A percentile compares a stretch with the other conserved stretches of the same genome.
Conservation (phyloP, 1,140 invertebrate genomes). For the Hyles vespertilio region DNA sequence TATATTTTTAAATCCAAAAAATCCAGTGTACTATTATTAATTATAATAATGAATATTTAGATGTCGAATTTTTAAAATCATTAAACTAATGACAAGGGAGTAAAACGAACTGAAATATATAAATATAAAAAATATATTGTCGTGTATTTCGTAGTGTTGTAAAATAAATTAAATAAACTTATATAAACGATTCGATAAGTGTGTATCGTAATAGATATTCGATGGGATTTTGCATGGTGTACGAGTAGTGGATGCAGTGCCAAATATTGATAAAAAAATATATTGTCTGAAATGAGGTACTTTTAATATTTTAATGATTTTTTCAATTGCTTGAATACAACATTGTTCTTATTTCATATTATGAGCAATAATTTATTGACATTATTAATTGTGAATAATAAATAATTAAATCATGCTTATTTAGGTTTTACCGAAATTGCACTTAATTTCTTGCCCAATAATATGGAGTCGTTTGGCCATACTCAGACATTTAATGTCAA, state of each 20-base stretch:
- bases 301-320: no score
- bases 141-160: slow-evolving; percentile 43
- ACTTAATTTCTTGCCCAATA: no score
- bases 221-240: slow-evolving; percentile 29
- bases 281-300: not conserved
- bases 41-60: slow-evolving; percentile 24
- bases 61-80: slow-evolving; percentile 34
- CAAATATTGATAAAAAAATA: slow-evolving; percentile 12
- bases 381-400: no score
- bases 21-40: slow-evolving; percentile 12
- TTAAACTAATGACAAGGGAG: slow-evolving; percentile 46
- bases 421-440: no score
- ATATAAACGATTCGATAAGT: slow-evolving; percentile 19
- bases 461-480: no score
- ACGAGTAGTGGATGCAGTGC: slow-evolving; percentile 9
- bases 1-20: slow-evolving; percentile 21
- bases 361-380: no score
- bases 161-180: slow-evolving; percentile 29
- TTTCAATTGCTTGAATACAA: no score
- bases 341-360: no score
- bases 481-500: no score
- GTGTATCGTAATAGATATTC: slow-evolving; percentile 22
- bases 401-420: no score
- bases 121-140: slow-evolving; percentile 41
- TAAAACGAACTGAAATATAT: slow-evolving; percentile 61